These are phyloP conservation scores for Himalopsyche kuldschensis DNA, from an alignment of 2,888 invertebrate genomes.

Conservation along the genomic window DNA sequence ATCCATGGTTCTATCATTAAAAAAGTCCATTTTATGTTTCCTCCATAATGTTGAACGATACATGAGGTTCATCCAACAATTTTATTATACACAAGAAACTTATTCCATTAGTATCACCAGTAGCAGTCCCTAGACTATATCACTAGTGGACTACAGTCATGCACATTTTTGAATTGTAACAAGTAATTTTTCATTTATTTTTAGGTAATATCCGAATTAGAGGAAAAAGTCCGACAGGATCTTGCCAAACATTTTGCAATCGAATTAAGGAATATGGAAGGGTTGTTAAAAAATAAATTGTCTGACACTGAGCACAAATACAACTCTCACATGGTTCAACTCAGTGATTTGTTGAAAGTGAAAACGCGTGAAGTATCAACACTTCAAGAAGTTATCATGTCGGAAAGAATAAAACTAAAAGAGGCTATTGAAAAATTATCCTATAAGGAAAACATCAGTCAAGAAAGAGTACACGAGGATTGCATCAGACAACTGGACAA, in stretches of 20 bases:
- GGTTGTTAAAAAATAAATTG: constrained; percentile 55
- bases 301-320: constrained; percentile 59
- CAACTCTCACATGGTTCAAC: constrained; percentile 50
- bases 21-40: too few relatives aligned
- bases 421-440: constrained; percentile 58
- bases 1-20: too few relatives aligned
- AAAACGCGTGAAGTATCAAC: constrained; percentile 60
- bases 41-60: too few relatives aligned
- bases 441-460: constrained; percentile 48
- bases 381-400: constrained; percentile 56
- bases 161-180: neutral
- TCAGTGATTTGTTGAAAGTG: constrained; percentile 56
- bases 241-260: constrained; percentile 67
- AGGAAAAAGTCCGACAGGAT: constrained; percentile 66
- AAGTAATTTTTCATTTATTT: constrained; percentile 38
- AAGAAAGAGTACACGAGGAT: constrained; percentile 51
- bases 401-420: constrained; percentile 57
- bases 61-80: too few relatives aligned
- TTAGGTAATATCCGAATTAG: constrained; percentile 53
- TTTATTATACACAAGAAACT: too few relatives aligned
- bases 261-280: constrained; percentile 63
- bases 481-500: constrained; percentile 45
- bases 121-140: too few relatives aligned
- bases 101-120: too few relatives aligned
- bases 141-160: too few relatives aligned